phyloP scores from a whole-genome alignment of 2,113 vertebrate genomes.

The Trochalopteron elliotii region DNA sequence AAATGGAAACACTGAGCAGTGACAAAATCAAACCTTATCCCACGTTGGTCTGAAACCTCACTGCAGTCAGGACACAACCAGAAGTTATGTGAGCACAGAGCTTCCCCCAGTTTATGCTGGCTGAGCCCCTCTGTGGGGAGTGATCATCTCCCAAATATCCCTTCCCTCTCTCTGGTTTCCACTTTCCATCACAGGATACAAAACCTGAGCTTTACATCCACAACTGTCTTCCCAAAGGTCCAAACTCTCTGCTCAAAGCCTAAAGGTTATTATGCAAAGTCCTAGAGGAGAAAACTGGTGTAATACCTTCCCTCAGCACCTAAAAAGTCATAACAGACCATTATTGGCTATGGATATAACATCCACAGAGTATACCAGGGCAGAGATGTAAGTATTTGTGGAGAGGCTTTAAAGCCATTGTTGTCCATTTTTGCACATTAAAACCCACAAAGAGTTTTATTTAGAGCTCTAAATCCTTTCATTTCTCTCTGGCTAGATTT shows the following conservation, averaged over 20 bases:
- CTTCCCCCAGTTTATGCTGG: not conserved
- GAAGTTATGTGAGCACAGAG: not conserved
- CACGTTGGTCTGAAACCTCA: not conserved
- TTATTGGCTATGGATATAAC: slow-evolving; percentile 49
- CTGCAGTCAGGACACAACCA: not conserved
- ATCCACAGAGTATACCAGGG: not conserved
- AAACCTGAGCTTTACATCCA: not conserved
- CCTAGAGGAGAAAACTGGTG: slow-evolving; percentile 4
- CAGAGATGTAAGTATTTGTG: slow-evolving; percentile 59
- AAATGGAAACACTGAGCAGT: not conserved
- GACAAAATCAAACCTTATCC: not conserved
- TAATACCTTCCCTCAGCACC: not conserved
- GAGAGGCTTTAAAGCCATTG: slow-evolving; percentile 67
- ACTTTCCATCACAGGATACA: not conserved
- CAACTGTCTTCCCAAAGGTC: not conserved
- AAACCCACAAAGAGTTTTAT: slow-evolving; percentile 79
- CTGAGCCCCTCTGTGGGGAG: not conserved
- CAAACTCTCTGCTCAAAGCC: not conserved
- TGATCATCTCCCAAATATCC: not conserved
- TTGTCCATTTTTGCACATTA: slow-evolving; percentile 83
- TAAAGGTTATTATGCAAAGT: slow-evolving; percentile 12
- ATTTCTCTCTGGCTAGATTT: slow-evolving; percentile 74
- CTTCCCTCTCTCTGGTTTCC: not conserved
- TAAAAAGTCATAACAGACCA: slow-evolving; percentile 36
- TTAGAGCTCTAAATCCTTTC: slow-evolving; percentile 78